Conservation (phyloP, 2,888 invertebrate species). For the Calliscelio sp. region DNA sequence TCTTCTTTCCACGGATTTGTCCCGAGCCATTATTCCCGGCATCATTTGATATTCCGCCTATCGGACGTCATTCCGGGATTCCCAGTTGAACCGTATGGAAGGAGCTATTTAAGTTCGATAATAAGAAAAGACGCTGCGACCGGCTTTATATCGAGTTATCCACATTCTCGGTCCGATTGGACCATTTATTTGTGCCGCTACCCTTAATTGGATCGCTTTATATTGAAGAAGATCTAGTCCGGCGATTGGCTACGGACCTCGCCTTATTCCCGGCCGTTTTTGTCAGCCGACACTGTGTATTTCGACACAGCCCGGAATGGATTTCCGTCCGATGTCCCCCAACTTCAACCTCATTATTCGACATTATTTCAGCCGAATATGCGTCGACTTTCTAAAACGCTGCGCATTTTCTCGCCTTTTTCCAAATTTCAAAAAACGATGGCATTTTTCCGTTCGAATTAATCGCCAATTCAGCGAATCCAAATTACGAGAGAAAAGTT, state of each 20-base stretch:
- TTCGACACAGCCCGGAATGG: slow-evolving; percentile 11
- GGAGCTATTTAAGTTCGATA: slow-evolving; percentile 65
- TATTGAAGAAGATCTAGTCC: slow-evolving; percentile 73
- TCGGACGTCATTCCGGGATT: slow-evolving; percentile 38
- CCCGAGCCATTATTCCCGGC: slow-evolving; percentile 35
- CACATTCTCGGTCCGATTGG: slow-evolving; percentile 77
- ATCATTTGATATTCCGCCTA: slow-evolving; percentile 52
- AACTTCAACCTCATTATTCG: slow-evolving; percentile 39
- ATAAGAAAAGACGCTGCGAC: slow-evolving; percentile 62
- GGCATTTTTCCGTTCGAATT: slow-evolving; percentile 3
- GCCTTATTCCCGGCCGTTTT: slow-evolving; percentile 52
- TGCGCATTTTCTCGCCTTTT: slow-evolving; percentile 18
- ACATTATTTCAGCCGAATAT: slow-evolving; percentile 49
- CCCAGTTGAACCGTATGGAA: slow-evolving; percentile 27
- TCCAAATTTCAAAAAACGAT: not conserved
- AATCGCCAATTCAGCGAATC: not conserved
- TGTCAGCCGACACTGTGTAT: slow-evolving; percentile 51
- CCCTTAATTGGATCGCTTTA: slow-evolving; percentile 83
- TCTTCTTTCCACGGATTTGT: slow-evolving; percentile 44
- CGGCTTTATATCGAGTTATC: slow-evolving; percentile 74
- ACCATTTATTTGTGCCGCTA: slow-evolving; percentile 80
- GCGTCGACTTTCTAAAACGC: no score
- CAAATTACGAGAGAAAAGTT: slow-evolving; percentile 10
- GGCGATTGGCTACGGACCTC: slow-evolving; percentile 67
- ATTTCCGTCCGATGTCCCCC: slow-evolving; percentile 41